A percentile compares a stretch with the other conserved stretches of the same genome.
These are phyloP conservation scores for Pristionchus japonicus DNA, from an alignment of 2,888 invertebrate genomes.

Conservation along the genomic window DNA sequence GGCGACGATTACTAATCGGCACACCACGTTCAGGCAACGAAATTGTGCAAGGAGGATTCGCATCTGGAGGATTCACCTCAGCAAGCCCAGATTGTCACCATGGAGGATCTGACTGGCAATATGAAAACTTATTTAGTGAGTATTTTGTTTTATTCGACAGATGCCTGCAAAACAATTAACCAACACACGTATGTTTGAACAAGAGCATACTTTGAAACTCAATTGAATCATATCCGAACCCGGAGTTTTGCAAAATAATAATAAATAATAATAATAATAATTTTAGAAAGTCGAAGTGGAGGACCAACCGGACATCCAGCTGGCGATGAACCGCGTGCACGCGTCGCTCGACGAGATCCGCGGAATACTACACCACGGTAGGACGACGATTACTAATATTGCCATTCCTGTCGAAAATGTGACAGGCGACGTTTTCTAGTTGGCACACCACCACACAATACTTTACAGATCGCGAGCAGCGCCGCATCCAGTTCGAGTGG, in stretches of 20 bases:
- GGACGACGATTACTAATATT: background rate
- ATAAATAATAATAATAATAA: background rate
- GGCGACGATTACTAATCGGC: background rate
- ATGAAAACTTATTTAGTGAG: slow-evolving; percentile 54
- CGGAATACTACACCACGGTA: slow-evolving; percentile 31
- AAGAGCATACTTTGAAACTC: background rate
- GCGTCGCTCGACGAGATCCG: slow-evolving; percentile 9
- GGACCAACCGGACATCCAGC: background rate
- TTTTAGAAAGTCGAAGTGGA: slow-evolving; percentile 28
- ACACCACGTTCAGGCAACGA: slow-evolving; percentile 20
- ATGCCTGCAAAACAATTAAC: too few relatives aligned
- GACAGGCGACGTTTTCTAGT: slow-evolving; percentile 30
- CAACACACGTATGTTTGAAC: too few relatives aligned
- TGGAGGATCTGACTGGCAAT: slow-evolving; percentile 64
- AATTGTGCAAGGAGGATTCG: slow-evolving; percentile 4
- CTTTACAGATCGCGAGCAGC: slow-evolving; percentile 64
- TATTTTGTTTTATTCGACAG: background rate
- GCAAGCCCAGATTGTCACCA: slow-evolving; percentile 63
- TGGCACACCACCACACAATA: background rate
- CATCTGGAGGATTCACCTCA: background rate
- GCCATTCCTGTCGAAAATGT: background rate
- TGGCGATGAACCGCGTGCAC: slow-evolving; percentile 37
- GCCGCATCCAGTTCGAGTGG: slow-evolving; percentile 70
- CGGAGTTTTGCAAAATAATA: background rate
- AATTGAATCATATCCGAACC: background rate